Evolutionary conservation across 2,113 vertebrate species (phyloP), one percentile per base, ranked within the genome.

Genomic region (Desmodus rotundus): DNA sequence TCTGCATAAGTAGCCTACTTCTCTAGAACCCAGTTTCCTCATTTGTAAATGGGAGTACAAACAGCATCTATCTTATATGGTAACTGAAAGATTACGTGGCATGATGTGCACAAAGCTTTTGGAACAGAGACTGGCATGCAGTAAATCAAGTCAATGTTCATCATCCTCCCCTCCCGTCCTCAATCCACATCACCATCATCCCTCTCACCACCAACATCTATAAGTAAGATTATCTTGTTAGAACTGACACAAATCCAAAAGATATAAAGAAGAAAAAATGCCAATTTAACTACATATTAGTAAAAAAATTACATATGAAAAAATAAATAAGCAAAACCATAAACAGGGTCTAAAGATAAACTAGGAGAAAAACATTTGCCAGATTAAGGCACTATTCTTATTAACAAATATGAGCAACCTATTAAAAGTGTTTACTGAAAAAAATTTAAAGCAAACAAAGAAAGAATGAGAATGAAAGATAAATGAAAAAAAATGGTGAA

Each of bases 31-130:
- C 61, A 19, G 26, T 76, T 77, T 90, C 31, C 85, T 87, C 14
- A 2, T 76, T 26, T 93, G 24, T 61, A 38, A 47, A 7, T 38
- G 7, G 7, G 31, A 26, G 19, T 38, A 2, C 43, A 67, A 8
- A 20, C 4, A 47, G 4, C 24, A n/a, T 13, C 0, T 1, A 2
- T 11, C 20, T 72, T 33, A 7, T 4, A 33, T 6, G 10, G 20
- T 24, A 19, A 43, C 36, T 28, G 47, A 56, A 47, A 43, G 19
- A 6, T 41, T 50, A 68, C 31, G 17, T 38, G 36, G 33, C 81
- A 41, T 20, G 19, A 31, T 5, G 12, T 4, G 11, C 13, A 0
- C 7, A 28, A 13, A 7, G 24, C 41, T 68, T 10, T 2, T 12
- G 28, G 65, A 87, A 43, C 2, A 15, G 52, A 26, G 73, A 19